Evolutionary conservation across 2,888 invertebrate genomes (phyloP).

Genomic region (Reticulitermes lucifugus): DNA sequence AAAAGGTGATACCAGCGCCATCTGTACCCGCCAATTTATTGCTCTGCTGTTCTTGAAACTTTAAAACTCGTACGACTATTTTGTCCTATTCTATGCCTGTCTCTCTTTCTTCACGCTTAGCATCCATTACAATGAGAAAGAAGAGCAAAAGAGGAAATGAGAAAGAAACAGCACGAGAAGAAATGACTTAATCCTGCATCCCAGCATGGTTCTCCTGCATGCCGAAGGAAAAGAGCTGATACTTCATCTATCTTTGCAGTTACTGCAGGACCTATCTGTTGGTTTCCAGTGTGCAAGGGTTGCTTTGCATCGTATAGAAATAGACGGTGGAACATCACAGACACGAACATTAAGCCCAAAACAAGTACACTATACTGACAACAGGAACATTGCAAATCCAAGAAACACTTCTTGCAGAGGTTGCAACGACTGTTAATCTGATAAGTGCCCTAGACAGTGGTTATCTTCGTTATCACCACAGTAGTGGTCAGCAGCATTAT

Average conservation of each 20-base stretch:
- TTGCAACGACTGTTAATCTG: too few relatives aligned
- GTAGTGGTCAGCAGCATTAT: too few relatives aligned
- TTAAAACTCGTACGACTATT: slow-evolving; percentile 37
- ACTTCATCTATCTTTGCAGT: slow-evolving; percentile 40
- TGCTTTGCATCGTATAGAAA: slow-evolving; percentile 10
- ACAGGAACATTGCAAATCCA: neutral
- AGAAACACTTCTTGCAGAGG: too few relatives aligned
- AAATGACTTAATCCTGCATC: slow-evolving; percentile 41
- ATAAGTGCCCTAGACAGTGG: too few relatives aligned
- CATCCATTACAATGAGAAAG: slow-evolving; percentile 35
- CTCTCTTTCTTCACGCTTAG: slow-evolving; percentile 34
- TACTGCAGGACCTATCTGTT: slow-evolving; percentile 5
- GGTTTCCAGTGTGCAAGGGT: slow-evolving; percentile 10
- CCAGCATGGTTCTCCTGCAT: slow-evolving; percentile 40
- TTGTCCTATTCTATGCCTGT: slow-evolving; percentile 14
- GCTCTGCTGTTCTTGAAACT: slow-evolving; percentile 29
- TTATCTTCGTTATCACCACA: too few relatives aligned
- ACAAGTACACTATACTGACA: too few relatives aligned
- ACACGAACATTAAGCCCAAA: neutral
- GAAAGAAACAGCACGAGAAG: slow-evolving; percentile 25
- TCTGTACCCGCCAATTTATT: slow-evolving; percentile 43
- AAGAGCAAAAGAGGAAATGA: slow-evolving; percentile 5
- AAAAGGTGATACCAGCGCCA: slow-evolving; percentile 41
- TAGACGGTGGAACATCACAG: neutral
- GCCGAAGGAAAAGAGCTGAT: slow-evolving; percentile 9